phyloP scores from a whole-genome alignment of 1,140 invertebrate species.

The Cylas formicarius region DNA sequence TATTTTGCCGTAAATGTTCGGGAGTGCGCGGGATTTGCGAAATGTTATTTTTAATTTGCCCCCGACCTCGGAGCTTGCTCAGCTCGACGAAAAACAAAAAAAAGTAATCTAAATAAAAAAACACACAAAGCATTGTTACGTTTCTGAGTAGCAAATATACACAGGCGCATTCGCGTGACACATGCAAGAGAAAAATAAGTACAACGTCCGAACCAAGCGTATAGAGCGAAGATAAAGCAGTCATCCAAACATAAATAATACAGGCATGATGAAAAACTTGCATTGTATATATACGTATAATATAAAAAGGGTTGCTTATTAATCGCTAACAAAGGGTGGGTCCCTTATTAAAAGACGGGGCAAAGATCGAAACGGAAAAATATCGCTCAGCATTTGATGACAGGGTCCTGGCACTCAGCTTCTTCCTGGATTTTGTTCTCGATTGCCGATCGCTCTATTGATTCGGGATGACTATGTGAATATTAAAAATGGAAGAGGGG shows the following conservation, averaged over 20 bases:
- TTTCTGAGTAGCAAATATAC: conserved; percentile 16
- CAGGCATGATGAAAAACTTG: conserved; percentile 35
- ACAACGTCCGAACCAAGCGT: conserved; percentile 20
- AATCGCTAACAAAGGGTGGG: conserved; percentile 30
- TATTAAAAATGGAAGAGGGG: conserved; percentile 15
- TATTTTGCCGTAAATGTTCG: no score
- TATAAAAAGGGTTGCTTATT: conserved; percentile 34
- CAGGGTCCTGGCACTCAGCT: conserved; percentile 23
- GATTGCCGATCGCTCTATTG: conserved; percentile 21
- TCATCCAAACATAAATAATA: conserved; percentile 36
- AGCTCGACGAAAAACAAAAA: no score
- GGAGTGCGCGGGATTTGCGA: no score
- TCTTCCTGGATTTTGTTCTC: conserved; percentile 32
- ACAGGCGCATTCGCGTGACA: conserved; percentile 26
- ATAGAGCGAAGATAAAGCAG: conserved; percentile 30
- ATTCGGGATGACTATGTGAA: conserved; percentile 22
- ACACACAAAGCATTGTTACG: conserved; percentile 9
- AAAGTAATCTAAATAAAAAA: conserved; percentile 19
- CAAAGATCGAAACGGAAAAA: conserved; percentile 30
- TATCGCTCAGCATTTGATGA: conserved; percentile 30
- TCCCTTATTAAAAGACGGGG: conserved; percentile 25
- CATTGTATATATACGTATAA: conserved; percentile 32
- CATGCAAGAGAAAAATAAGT: conserved; percentile 24
- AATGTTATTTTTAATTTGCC: no score
- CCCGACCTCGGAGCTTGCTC: no score